Evolutionary conservation across 2,888 invertebrate genomes (phyloP).

Genomic region (Girardia tigrina): DNA sequence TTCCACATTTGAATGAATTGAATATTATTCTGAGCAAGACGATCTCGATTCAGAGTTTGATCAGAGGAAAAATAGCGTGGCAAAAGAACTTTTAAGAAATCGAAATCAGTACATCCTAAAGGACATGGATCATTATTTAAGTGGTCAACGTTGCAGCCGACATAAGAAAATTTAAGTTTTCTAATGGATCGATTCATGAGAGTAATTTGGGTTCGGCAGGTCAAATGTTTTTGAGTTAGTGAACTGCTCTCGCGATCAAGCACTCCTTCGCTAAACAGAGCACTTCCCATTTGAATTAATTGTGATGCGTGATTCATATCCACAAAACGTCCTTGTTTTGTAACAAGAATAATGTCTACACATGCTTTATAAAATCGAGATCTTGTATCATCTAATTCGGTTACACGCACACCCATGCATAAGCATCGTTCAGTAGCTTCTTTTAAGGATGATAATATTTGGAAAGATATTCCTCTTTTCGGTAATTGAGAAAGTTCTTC

Average conservation of each 20-base stretch:
- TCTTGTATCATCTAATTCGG: background rate
- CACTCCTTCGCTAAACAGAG: background rate
- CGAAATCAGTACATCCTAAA: background rate
- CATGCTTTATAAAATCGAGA: background rate
- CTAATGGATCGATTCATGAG: slow-evolving; percentile 1
- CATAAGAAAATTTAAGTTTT: background rate
- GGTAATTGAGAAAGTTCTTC: background rate
- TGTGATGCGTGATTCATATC: background rate
- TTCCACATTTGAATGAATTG: slow-evolving; percentile 11
- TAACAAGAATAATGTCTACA: background rate
- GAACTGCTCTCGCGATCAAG: background rate
- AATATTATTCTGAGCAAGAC: background rate
- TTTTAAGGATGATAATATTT: background rate
- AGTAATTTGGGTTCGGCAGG: background rate
- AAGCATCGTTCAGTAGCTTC: slow-evolving; percentile 2
- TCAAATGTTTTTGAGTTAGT: background rate
- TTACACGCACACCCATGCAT: background rate
- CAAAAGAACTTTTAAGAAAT: background rate
- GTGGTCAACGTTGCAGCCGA: slow-evolving; percentile 11
- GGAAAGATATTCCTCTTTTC: background rate
- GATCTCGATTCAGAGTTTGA: background rate
- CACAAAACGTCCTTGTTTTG: background rate
- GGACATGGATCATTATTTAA: background rate
- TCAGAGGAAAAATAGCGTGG: background rate
- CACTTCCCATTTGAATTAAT: slow-evolving; percentile 10